Percentiles rank a stretch among this genome's conserved stretches.
phyloP scores from a whole-genome alignment of 2,113 vertebrate genomes.

The Thoracochromis brauschi region DNA sequence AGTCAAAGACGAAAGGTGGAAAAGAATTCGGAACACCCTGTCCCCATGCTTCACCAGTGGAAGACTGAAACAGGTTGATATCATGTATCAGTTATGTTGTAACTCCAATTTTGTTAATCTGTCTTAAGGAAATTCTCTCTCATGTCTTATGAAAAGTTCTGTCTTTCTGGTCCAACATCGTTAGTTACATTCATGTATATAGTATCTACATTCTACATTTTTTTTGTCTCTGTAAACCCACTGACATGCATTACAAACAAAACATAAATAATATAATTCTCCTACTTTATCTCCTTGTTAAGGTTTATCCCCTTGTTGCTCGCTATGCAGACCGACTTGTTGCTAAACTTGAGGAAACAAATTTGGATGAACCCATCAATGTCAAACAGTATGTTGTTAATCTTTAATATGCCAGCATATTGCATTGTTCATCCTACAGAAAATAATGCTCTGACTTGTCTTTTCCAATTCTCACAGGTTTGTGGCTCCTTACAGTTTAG shows the following conservation, averaged over 20 bases:
- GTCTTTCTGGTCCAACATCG: neutral
- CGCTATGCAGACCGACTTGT: conserved; percentile 49
- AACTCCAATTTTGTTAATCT: neutral
- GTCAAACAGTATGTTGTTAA: conserved; percentile 55
- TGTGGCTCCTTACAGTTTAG: conserved; percentile 77
- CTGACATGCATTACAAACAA: neutral
- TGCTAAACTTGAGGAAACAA: conserved; percentile 23
- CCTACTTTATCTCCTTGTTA: neutral
- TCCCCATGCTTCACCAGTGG: conserved; percentile 75
- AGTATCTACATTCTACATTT: neutral
- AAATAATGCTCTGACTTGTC: neutral
- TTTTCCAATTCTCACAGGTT: conserved; percentile 49
- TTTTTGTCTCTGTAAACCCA: neutral
- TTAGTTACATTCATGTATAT: neutral
- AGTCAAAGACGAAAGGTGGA: conserved; percentile 71
- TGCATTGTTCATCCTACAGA: neutral
- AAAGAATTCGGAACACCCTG: conserved; percentile 62
- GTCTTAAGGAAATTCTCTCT: neutral
- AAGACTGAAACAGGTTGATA: conserved; percentile 64
- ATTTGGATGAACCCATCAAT: conserved; percentile 35
- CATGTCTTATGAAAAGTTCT: neutral
- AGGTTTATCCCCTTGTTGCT: conserved; percentile 55
- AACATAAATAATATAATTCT: neutral
- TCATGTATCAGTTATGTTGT: neutral
- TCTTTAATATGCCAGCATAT: neutral